phyloP scores from a whole-genome alignment of 2,797 vertebrate genomes.

The Characodon lateralis region DNA sequence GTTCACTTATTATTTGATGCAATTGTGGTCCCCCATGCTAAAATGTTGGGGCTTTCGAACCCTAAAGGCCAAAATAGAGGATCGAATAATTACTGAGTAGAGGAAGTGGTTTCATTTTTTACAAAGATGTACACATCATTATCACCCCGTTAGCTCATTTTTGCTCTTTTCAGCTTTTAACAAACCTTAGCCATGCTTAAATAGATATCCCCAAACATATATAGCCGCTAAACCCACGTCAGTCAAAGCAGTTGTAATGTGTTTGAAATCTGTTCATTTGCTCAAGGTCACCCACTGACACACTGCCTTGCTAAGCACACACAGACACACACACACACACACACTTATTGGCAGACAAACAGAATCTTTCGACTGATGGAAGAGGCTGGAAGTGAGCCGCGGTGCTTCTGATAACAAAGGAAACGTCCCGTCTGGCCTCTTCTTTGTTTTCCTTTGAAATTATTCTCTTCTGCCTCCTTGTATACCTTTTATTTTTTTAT shows the following conservation, averaged over 20 bases:
- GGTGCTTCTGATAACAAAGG: constrained; percentile 57
- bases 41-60: constrained; percentile 23
- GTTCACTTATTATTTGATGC: not conserved
- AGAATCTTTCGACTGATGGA: constrained; percentile 31
- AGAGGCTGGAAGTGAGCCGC: constrained; percentile 52
- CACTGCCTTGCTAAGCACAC: constrained; percentile 61
- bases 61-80: constrained; percentile 30
- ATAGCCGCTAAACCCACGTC: constrained; percentile 20
- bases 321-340: constrained; percentile 7
- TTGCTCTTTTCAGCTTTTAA: constrained; percentile 29
- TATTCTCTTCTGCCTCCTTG: not conserved
- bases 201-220: constrained; percentile 4
- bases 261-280: constrained; percentile 48
- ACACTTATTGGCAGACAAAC: constrained; percentile 15
- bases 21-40: constrained; percentile 8
- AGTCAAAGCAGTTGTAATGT: constrained; percentile 16
- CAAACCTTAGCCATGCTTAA: not conserved
- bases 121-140: not conserved
- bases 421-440: constrained; percentile 13
- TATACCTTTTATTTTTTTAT: not conserved
- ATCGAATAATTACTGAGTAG: not conserved
- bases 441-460: not conserved
- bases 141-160: not conserved
- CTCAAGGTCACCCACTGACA: constrained; percentile 70
- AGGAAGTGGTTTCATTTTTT: constrained; percentile 3